Evolutionary conservation across 2,113 vertebrate genomes (phyloP).

Genomic region (Parus major): DNA sequence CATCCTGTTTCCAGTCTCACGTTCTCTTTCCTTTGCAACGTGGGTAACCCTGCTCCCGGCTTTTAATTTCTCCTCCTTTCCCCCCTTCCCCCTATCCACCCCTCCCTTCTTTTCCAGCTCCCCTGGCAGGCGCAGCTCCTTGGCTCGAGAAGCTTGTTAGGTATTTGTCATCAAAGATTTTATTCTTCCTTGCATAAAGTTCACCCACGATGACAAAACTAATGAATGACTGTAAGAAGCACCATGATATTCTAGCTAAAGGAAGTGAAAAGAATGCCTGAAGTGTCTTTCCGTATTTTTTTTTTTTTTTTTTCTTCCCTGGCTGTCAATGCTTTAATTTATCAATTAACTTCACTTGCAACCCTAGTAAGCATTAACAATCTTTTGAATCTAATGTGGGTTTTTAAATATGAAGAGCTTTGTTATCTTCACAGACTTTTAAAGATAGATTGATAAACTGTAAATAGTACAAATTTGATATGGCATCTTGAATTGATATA

Average conservation of each 20-base stretch:
- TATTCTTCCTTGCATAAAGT: conserved; percentile 30
- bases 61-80: neutral
- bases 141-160: conserved; percentile 40
- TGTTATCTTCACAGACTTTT: conserved; percentile 47
- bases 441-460: conserved; percentile 48
- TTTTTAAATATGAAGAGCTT: conserved; percentile 28
- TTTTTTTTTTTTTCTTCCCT: neutral
- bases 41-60: neutral
- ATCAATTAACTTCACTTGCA: conserved; percentile 1
- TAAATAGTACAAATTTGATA: conserved; percentile 26
- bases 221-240: neutral
- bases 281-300: neutral
- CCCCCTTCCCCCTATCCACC: too few relatives aligned
- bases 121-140: neutral
- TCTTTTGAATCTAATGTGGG: conserved; percentile 9
- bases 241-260: neutral
- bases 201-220: neutral
- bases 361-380: neutral
- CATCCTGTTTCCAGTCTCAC: neutral
- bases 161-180: conserved; percentile 40
- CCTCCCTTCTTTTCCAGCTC: neutral
- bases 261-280: neutral
- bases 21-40: neutral
- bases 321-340: neutral
- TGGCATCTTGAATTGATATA: neutral